Percentiles rank a stretch among this genome's conserved stretches.
Conservation (phyloP, 2,797 vertebrate genomes). For the Platyrinchus mystaceus region DNA sequence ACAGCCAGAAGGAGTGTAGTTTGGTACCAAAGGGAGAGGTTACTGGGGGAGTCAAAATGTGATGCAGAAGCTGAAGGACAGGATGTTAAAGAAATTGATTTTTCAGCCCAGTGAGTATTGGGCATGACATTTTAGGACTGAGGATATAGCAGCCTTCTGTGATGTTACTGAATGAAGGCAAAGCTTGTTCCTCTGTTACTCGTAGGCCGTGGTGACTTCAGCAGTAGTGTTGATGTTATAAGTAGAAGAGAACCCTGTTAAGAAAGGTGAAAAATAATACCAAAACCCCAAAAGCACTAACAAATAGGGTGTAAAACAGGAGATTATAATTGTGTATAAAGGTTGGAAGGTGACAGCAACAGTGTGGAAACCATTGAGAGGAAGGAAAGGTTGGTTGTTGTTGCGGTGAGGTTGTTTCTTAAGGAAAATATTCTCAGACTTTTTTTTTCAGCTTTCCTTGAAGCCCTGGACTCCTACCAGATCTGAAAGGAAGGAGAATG, state of each 20-base stretch:
- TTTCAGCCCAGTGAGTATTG: background rate
- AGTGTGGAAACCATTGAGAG: background rate
- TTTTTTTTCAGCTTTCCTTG: background rate
- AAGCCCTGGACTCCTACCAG: background rate
- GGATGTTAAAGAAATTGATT: background rate
- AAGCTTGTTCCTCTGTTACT: background rate
- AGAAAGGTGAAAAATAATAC: background rate
- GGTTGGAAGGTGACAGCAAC: background rate
- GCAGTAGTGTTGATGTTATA: background rate
- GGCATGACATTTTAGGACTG: background rate
- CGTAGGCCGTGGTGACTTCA: background rate
- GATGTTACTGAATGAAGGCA: background rate
- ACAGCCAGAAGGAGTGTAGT: background rate
- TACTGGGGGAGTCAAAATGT: background rate
- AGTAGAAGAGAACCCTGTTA: background rate
- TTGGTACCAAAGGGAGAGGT: background rate
- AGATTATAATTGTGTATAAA: background rate
- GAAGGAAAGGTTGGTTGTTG: background rate
- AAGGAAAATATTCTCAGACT: background rate
- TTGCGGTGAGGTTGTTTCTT: background rate
- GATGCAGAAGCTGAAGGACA: background rate
- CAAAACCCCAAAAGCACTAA: background rate
- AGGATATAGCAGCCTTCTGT: background rate
- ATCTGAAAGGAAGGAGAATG: background rate
- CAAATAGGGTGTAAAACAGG: background rate